A percentile compares a stretch with the other conserved stretches of the same genome.
Conservation (phyloP, 2,113 vertebrate species). For the Hippocampus comes region DNA sequence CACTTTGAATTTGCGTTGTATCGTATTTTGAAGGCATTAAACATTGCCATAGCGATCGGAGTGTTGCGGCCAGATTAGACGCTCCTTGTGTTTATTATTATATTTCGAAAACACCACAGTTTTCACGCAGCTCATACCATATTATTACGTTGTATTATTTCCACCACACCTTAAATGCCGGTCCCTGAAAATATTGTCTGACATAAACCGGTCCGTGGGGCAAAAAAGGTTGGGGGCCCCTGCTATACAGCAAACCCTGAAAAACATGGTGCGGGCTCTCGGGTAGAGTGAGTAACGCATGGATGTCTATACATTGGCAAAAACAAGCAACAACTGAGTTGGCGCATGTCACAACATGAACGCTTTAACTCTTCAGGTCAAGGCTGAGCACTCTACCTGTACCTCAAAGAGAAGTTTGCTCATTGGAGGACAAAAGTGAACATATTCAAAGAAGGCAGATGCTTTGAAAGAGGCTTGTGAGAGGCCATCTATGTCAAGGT, state of each 20-base stretch:
- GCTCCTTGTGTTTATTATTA: too few relatives aligned
- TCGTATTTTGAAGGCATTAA: too few relatives aligned
- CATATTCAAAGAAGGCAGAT: neutral
- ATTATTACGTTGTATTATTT: too few relatives aligned
- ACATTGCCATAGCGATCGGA: too few relatives aligned
- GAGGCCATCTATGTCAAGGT: neutral
- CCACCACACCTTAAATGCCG: too few relatives aligned
- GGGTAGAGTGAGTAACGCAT: neutral
- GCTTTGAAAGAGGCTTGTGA: neutral
- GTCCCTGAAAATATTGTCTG: too few relatives aligned
- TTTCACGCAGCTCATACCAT: too few relatives aligned
- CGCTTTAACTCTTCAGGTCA: neutral
- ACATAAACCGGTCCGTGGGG: too few relatives aligned
- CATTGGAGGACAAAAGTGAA: neutral
- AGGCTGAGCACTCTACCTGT: neutral
- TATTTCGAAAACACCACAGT: too few relatives aligned
- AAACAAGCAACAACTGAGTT: neutral
- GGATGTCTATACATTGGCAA: neutral
- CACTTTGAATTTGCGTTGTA: too few relatives aligned
- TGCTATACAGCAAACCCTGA: neutral
- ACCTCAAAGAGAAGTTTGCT: neutral
- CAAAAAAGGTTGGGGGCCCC: too few relatives aligned
- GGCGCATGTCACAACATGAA: neutral
- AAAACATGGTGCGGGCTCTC: neutral
- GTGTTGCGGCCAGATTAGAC: too few relatives aligned